Conservation (phyloP, 2,113 vertebrate genomes). For the Laticauda laticaudata region DNA sequence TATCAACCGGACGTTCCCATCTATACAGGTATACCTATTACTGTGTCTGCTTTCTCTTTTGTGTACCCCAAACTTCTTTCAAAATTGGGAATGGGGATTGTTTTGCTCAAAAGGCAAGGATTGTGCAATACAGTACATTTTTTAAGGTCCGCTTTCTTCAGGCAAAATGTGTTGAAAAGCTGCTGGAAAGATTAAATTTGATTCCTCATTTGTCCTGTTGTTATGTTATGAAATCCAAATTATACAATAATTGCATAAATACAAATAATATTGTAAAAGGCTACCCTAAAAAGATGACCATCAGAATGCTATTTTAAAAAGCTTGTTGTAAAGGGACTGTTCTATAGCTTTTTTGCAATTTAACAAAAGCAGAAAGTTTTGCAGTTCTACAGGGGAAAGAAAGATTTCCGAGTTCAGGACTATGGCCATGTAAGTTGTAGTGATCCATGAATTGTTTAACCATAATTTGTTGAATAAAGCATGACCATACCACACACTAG, state of each 20-base stretch:
- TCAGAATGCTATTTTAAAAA: background rate
- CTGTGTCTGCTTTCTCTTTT: background rate
- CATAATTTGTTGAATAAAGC: background rate
- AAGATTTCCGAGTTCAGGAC: background rate
- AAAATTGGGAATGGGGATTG: background rate
- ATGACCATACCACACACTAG: background rate
- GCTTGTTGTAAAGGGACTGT: background rate
- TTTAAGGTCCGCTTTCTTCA: background rate
- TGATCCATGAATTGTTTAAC: background rate
- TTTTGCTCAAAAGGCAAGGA: background rate
- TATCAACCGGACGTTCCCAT: slow-evolving; percentile 92
- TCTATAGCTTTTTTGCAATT: background rate
- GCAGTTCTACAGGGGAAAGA: background rate
- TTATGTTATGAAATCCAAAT: background rate
- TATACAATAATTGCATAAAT: background rate
- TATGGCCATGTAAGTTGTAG: background rate
- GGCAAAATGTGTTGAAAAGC: background rate
- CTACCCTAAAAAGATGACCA: background rate
- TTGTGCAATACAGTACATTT: background rate
- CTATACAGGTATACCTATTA: slow-evolving; percentile 82
- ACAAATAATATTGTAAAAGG: background rate
- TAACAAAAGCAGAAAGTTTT: background rate
- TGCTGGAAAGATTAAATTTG: background rate
- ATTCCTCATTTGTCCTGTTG: background rate
- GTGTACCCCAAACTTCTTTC: background rate